Evolutionary conservation across 2,113 vertebrate species (phyloP), one percentile per base, ranked within the genome.

Genomic region (Tonatia bakeri): DNA sequence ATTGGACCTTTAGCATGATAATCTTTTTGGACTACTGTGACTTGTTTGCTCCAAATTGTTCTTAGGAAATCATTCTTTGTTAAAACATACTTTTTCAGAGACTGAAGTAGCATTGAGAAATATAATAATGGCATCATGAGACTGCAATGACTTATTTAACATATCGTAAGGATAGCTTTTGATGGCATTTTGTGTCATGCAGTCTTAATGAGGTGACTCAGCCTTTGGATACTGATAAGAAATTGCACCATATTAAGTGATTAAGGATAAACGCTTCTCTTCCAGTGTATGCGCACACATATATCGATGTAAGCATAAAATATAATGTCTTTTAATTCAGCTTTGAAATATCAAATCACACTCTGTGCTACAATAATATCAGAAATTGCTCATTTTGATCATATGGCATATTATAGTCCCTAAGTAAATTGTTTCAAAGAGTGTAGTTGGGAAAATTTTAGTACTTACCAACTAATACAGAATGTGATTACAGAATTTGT

Each of bases 401-500:
- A 36, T 50, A 43, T 45, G 19, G 26, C 33, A 90, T 77, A 28
- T 93, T 81, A 64, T 90, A 40, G 43, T 70, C 5, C 86, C 59
- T 77, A 70, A 47, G 38, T 67, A 75, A 70, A 24, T 45, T 94
- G 7, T 65, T 91, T 94, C 24, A 54, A 70, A 31, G 7, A 56
- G 6, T 88, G 24, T 4, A 26, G 65, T 73, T 87, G 31, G 28
- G 45, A 52, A 93, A 77, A 79, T 76, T 67, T 75, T 90, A 56
- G 10, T 88, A 26, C 7, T 87, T 77, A 77, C 5, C 82, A 83
- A 61, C 45, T 52, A 77, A 40, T 73, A 50, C 7, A 24, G 36
- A 88, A 84, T 59, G 33, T 91, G 19, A 10, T 91, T 79, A 65
- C 38, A 85, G 40, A 84, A 73, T 75, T 95, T 83, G 52, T 94